phyloP scores from a whole-genome alignment of 2,888 invertebrate species.

The Trichopria drosophilae region DNA sequence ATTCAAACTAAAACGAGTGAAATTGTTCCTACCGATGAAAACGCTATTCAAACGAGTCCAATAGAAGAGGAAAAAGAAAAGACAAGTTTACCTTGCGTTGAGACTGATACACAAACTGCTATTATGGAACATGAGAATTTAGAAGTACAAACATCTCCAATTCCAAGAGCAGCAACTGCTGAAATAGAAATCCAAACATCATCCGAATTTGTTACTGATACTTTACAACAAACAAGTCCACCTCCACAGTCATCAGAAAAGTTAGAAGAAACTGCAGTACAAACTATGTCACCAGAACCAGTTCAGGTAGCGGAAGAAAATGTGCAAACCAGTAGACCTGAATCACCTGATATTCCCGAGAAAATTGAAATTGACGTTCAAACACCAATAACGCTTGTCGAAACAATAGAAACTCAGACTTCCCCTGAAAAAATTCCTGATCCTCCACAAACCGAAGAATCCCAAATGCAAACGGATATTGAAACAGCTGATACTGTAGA shows the following conservation, averaged over 20 bases:
- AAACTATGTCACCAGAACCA: conserved; percentile 55
- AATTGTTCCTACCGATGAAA: conserved; percentile 53
- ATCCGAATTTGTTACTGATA: conserved; percentile 44
- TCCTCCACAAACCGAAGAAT: conserved; percentile 39
- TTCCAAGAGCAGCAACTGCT: conserved; percentile 47
- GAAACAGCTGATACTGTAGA: conserved; percentile 14
- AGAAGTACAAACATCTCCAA: conserved; percentile 50
- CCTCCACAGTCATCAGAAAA: conserved; percentile 48
- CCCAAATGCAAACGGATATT: conserved; percentile 43
- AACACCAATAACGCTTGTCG: conserved; percentile 57
- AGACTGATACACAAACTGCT: conserved; percentile 60
- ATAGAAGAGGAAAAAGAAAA: conserved; percentile 31
- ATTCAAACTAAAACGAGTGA: conserved; percentile 59
- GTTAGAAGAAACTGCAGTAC: conserved; percentile 56
- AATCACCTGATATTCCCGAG: conserved; percentile 49
- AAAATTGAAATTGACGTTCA: conserved; percentile 60
- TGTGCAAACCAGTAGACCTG: conserved; percentile 44
- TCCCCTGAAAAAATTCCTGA: conserved; percentile 39
- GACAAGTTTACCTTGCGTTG: conserved; percentile 35
- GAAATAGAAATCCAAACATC: conserved; percentile 63
- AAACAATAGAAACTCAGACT: conserved; percentile 51
- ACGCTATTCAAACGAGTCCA: conserved; percentile 56
- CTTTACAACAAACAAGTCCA: conserved; percentile 53
- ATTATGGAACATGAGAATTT: conserved; percentile 38
- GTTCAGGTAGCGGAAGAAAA: conserved; percentile 50